These are phyloP conservation scores for Drosophila malerkotliana DNA, from an alignment of 1,140 invertebrate genomes.

Conservation along the genomic window DNA sequence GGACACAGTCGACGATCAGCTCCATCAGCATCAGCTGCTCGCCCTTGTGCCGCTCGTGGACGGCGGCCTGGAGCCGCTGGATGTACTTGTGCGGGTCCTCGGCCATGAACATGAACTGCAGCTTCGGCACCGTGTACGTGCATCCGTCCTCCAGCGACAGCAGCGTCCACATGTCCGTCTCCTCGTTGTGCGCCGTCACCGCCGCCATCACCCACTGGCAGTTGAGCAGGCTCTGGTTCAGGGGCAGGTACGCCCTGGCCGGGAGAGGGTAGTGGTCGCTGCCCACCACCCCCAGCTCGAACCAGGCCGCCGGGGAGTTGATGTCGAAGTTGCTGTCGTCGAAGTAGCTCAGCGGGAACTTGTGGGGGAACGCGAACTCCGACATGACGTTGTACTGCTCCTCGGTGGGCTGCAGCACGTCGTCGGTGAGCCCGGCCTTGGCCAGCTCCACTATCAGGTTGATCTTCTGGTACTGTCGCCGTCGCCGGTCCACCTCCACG, in stretches of 20 bases:
- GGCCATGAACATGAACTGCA: conserved; percentile 80
- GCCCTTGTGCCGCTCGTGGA: conserved; percentile 63
- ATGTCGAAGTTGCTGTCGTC: conserved; percentile 73
- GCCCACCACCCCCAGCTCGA: conserved; percentile 68
- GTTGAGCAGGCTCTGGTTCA: conserved; percentile 52
- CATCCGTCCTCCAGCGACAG: conserved; percentile 58
- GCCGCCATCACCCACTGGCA: conserved; percentile 68
- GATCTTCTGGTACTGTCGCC: conserved; percentile 66
- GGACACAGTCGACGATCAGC: conserved; percentile 75
- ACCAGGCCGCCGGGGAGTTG: conserved; percentile 69
- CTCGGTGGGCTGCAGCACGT: conserved; percentile 68
- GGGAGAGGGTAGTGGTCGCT: conserved; percentile 63
- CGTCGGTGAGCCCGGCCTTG: conserved; percentile 52
- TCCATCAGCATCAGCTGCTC: conserved; percentile 75
- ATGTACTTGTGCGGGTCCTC: conserved; percentile 73
- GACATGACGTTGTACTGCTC: conserved; percentile 69
- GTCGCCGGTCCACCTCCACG: conserved; percentile 74
- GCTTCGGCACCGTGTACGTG: conserved; percentile 64
- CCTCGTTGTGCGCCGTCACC: conserved; percentile 52
- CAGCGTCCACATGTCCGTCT: conserved; percentile 56
- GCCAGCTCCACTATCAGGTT: conserved; percentile 58
- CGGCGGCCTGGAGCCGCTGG: conserved; percentile 58
- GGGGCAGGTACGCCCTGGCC: conserved; percentile 64
- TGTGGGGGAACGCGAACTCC: conserved; percentile 72
- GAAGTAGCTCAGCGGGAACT: conserved; percentile 76